Percentiles rank a stretch among this genome's conserved stretches.
Conservation (phyloP, 2,888 invertebrate species). For the Nipponacmea schrenckii region DNA sequence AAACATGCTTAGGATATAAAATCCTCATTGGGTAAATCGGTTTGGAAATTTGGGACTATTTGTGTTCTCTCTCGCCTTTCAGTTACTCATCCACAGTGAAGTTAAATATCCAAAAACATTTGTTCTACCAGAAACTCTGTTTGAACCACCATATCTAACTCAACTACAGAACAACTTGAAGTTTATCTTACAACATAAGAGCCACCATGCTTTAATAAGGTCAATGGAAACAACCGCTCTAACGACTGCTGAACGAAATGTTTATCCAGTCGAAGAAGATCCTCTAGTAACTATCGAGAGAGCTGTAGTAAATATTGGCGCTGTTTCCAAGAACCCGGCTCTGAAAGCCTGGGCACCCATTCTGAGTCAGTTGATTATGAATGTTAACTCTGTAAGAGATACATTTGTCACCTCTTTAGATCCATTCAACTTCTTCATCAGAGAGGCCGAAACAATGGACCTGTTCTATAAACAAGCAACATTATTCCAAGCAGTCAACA, state of each 20-base stretch:
- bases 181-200: slow-evolving; percentile 15
- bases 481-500: neutral
- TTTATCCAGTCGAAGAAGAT: neutral
- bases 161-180: slow-evolving; percentile 33
- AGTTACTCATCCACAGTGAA: slow-evolving; percentile 38
- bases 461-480: neutral
- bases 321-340: neutral
- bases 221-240: slow-evolving; percentile 12
- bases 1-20: no score
- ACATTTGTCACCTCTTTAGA: neutral
- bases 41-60: no score
- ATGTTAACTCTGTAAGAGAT: neutral
- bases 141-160: slow-evolving; percentile 34
- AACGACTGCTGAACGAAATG: neutral
- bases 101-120: slow-evolving; percentile 29
- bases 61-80: slow-evolving; percentile 3
- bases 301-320: neutral
- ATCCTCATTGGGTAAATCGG: no score
- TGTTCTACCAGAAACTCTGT: slow-evolving; percentile 35
- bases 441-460: neutral
- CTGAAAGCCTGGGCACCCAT: neutral
- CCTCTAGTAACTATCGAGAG: neutral
- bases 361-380: neutral
- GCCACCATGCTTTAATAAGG: slow-evolving; percentile 1
- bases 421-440: neutral